Evolutionary conservation across 2,113 vertebrate genomes (phyloP).

Genomic region (Mystacornis crossleyi): DNA sequence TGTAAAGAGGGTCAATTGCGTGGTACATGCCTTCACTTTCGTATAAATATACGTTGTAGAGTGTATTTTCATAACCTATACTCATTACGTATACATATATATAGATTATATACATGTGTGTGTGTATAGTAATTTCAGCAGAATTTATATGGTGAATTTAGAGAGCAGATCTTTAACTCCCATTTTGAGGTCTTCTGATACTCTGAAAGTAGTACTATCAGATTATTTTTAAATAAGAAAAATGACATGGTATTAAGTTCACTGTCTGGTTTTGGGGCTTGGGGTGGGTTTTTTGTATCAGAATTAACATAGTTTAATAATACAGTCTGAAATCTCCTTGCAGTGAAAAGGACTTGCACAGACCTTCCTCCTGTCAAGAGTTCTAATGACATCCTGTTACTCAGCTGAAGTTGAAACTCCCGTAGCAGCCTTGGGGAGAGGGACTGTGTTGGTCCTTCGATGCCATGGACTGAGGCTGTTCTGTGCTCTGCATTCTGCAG

Average conservation of each 20-base stretch:
- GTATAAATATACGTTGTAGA: background rate
- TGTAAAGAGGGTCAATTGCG: background rate
- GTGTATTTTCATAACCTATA: background rate
- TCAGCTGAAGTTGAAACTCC: background rate
- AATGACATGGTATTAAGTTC: background rate
- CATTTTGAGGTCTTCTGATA: background rate
- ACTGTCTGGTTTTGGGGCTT: background rate
- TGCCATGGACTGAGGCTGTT: background rate
- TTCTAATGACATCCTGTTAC: background rate
- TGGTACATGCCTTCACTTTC: background rate
- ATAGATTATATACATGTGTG: background rate
- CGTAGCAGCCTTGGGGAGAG: background rate
- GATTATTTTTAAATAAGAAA: background rate
- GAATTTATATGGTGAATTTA: background rate
- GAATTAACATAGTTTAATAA: background rate
- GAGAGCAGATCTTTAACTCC: background rate
- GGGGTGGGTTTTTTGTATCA: background rate
- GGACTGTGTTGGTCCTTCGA: rapidly evolving
- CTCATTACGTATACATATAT: background rate
- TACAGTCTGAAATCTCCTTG: background rate
- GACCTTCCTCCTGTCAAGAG: background rate
- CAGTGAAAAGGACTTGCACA: background rate
- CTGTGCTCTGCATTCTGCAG: background rate
- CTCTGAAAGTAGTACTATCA: background rate
- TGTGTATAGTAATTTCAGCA: background rate